Base-by-base conservation (phyloP, 2,888 invertebrate genomes). In the Hermaeophaga mercurialis region DNA sequence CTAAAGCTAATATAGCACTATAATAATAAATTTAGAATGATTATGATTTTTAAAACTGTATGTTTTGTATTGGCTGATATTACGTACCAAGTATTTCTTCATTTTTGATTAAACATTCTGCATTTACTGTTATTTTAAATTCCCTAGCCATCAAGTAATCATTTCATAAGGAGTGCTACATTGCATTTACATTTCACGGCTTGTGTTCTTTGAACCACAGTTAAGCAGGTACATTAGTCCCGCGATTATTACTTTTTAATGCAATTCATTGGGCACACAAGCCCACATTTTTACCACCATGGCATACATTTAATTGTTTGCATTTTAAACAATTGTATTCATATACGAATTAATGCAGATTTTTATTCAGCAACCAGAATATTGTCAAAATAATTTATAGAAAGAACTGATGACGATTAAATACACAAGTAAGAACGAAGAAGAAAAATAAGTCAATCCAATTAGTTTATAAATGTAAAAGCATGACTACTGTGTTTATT, bases 51-150 rank as follows among this genome's bases (percentile, higher is more conserved):
- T n/a, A n/a, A n/a, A n/a, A n/a, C n/a, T n/a, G n/a, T n/a, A n/a
- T 7, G 3, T 22, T 22, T 22, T 22, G 22, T 7, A 22, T 22
- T 22, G 7, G 22, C 22, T 22, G 7, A 22, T n/a, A n/a, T n/a
- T n/a, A n/a, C n/a, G n/a, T n/a, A n/a, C n/a, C 22, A 7, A 3
- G 22, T 22, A 22, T 22, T 22, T 28, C 28, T 28, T 28, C 9
- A 4, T 28, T 28, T 28, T 6, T 28, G 2, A 2, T 28, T 9
- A 28, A 4, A 8, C 28, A 4, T 28, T 28, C 9, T 28, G 28
- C 28, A 2, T 50, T 50, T 50, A 58, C 58, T 43, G 54, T 54
- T 58, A 58, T 49, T 54, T 54, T 7, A 26, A 46, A 56, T 56
- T 52, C 52, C 34, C 38, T 18, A n/a, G 14, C 19, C 28, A 24